These are phyloP conservation scores for Cephus cinctus DNA, from an alignment of 1,140 invertebrate species.

Conservation along the genomic window DNA sequence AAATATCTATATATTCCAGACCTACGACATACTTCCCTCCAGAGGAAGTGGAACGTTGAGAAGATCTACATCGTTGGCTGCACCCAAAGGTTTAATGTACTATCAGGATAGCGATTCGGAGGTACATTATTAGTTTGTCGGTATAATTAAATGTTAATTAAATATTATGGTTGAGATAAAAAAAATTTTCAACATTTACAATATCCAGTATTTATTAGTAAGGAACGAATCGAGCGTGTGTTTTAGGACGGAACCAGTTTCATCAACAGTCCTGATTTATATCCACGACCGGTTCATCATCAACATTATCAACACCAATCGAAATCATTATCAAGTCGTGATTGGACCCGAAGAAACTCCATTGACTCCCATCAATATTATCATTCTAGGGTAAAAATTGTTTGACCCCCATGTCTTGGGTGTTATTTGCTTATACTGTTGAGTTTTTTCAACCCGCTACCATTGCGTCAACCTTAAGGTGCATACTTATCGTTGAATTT, in stretches of 20 bases:
- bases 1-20: slow-evolving; percentile 7
- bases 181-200: too few relatives aligned
- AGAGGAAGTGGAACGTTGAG: slow-evolving; percentile 24
- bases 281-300: slow-evolving; percentile 31
- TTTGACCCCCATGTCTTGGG: slow-evolving; percentile 17
- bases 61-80: slow-evolving; percentile 31
- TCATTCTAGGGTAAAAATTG: slow-evolving; percentile 52
- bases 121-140: slow-evolving; percentile 31
- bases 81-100: slow-evolving; percentile 34
- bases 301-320: slow-evolving; percentile 30
- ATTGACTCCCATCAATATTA: slow-evolving; percentile 48
- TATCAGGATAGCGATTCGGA: slow-evolving; percentile 48
- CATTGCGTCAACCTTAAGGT: too few relatives aligned
- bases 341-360: slow-evolving; percentile 44
- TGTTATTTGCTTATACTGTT: too few relatives aligned
- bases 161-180: slow-evolving; percentile 15
- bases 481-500: slow-evolving; percentile 15
- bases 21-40: slow-evolving; percentile 4
- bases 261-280: slow-evolving; percentile 46
- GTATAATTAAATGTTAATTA: slow-evolving; percentile 4
- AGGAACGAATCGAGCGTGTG: slow-evolving; percentile 29
- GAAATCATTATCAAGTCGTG: slow-evolving; percentile 27
- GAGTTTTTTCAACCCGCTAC: background rate
- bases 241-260: slow-evolving; percentile 44
- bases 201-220: too few relatives aligned